These are phyloP conservation scores for Drosophila burlai DNA, from an alignment of 1,140 invertebrate species.

Conservation along the genomic window DNA sequence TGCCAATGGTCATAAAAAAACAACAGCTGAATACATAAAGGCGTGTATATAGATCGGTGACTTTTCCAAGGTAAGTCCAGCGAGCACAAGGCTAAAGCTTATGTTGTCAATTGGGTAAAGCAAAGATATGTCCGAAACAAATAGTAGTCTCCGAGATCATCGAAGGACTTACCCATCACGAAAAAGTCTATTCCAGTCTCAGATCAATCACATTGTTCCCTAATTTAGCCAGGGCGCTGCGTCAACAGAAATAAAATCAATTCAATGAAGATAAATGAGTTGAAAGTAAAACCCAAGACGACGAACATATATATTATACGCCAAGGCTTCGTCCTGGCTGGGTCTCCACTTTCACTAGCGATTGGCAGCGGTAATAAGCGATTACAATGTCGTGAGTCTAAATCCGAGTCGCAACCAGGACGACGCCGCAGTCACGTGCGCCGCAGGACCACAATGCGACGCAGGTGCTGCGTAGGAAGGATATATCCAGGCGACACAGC, in stretches of 20 bases:
- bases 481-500: conserved; percentile 23
- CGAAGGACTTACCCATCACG: conserved; percentile 18
- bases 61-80: conserved; percentile 66
- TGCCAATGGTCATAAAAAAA: conserved; percentile 32
- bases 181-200: background rate
- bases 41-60: conserved; percentile 34
- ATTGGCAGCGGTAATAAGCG: conserved; percentile 44
- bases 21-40: conserved; percentile 18
- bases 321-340: background rate
- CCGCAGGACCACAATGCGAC: conserved; percentile 18
- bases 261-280: conserved; percentile 69
- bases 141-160: conserved; percentile 14
- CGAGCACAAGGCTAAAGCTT: conserved; percentile 49
- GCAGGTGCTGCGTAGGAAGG: conserved; percentile 44
- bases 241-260: conserved; percentile 50
- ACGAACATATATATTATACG: conserved; percentile 15
- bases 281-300: conserved; percentile 40
- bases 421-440: conserved; percentile 59
- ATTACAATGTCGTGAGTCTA: conserved; percentile 44
- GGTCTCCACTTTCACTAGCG: conserved; percentile 21
- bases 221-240: conserved; percentile 13
- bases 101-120: conserved; percentile 49
- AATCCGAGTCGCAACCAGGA: conserved; percentile 30
- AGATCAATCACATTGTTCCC: conserved; percentile 49
- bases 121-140: conserved; percentile 32